Evolutionary conservation across 1,140 invertebrate genomes (phyloP).

Genomic region (Hestina assimilis): DNA sequence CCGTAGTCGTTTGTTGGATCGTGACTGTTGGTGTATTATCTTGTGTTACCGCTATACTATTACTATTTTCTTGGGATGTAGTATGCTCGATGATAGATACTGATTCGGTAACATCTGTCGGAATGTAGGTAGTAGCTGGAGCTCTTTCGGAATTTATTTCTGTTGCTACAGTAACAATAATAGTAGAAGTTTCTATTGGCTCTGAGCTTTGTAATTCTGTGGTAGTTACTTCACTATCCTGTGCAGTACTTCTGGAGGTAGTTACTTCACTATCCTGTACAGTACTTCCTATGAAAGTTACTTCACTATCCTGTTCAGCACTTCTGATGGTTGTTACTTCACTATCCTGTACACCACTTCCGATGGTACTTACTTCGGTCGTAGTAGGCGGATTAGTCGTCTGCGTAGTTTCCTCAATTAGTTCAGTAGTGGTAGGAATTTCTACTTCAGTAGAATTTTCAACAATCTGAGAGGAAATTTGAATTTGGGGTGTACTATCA

Average conservation of each 20-base stretch:
- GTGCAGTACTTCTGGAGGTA: constrained; percentile 8
- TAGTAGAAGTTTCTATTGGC: constrained; percentile 44
- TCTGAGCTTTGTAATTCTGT: constrained; percentile 20
- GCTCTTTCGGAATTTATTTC: constrained; percentile 53
- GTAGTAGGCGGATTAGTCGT: constrained; percentile 24
- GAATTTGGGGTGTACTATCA: constrained; percentile 43
- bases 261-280: background rate
- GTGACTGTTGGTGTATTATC: constrained; percentile 30
- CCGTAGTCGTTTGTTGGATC: constrained; percentile 14
- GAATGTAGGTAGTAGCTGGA: constrained; percentile 24
- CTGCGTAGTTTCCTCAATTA: constrained; percentile 27
- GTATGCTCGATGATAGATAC: background rate
- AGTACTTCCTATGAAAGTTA: constrained; percentile 10
- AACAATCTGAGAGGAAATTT: constrained; percentile 49
- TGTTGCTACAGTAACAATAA: constrained; percentile 44
- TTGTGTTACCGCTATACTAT: constrained; percentile 54
- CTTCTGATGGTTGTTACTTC: constrained; percentile 12
- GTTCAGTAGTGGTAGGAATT: constrained; percentile 23
- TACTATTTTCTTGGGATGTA: constrained; percentile 53
- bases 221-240: background rate
- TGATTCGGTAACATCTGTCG: constrained; percentile 20
- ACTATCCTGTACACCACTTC: background rate
- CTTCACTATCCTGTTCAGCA: background rate
- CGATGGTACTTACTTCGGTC: constrained; percentile 6
- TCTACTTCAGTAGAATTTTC: constrained; percentile 38